Base-by-base conservation (phyloP, 1,140 invertebrate genomes). In the Drosophila tani region DNA sequence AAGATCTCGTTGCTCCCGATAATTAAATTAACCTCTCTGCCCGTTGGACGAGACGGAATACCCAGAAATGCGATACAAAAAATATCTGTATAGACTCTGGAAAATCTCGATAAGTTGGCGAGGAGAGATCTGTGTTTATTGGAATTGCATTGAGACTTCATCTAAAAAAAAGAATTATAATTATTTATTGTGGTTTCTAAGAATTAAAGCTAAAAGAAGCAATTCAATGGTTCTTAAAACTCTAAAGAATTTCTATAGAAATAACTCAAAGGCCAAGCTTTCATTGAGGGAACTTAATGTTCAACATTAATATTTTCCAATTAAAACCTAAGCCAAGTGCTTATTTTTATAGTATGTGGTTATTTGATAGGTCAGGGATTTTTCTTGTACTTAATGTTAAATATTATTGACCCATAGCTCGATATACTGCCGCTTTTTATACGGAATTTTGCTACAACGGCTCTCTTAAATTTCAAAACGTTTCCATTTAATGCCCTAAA, bases 1-100 rank as follows among this genome's bases (percentile, higher is more conserved):
- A 51, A 38, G 67, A 68, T 73, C 75, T 77, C 15, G 15, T 62
- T 38, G 41, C 43, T 14, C 41, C 40, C n/a, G 32, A 35, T 85
- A 88, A 88, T 88, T 88, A 66, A 88, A 88, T 88, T 88, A 85
- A 88, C 84, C 84, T 85, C 60, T 85, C 27, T 58, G 63, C 47
- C 81, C 66, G 43, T 35, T 15, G 47, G 29, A 14, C 38, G 46
- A 64, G 43, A 41, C 47, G 24, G 53, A 51, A 35, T 74, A 60
- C 17, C 47, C 70, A 73, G 70, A 74, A 51, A 74, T 45, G 55
- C 15, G 19, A 38, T 24, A 55, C 43, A 11, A 51, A 56, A 55
- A 35, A 66, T 67, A 21, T 68, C n/a, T 67, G 5, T 21, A 45
- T 24, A 14, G 29, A 9, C 43, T 41, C 12, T n/a, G 66, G 8